These are phyloP conservation scores for Copsychus sechellarum DNA, from an alignment of 2,113 vertebrate species.

Conservation along the genomic window DNA sequence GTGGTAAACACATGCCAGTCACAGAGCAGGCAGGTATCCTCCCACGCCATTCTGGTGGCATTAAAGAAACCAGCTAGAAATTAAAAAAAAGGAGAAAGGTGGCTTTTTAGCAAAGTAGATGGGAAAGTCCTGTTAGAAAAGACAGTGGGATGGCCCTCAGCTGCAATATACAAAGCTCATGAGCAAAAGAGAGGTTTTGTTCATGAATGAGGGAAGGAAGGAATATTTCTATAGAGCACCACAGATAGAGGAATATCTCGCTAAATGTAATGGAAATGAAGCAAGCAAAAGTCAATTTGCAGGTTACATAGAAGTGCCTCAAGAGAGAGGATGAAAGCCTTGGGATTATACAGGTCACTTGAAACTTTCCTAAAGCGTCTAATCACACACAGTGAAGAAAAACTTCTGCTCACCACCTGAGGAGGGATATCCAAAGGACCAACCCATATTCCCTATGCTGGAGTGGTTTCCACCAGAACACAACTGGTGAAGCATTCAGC, in stretches of 20 bases:
- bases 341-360: not conserved
- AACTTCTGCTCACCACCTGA: not conserved
- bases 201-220: not conserved
- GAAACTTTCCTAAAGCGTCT: not conserved
- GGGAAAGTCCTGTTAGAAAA: not conserved
- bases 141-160: not conserved
- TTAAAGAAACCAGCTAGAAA: not conserved
- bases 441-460: not conserved
- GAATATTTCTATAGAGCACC: not conserved
- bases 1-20: not conserved
- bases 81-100: not conserved
- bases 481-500: not conserved
- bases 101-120: not conserved
- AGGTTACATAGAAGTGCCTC: not conserved
- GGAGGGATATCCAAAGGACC: not conserved
- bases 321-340: not conserved
- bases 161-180: not conserved
- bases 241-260: not conserved
- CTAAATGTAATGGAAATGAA: not conserved
- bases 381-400: not conserved
- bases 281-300: not conserved
- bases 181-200: not conserved
- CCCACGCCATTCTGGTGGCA: not conserved
- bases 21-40: not conserved
- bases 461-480: not conserved